Evolutionary conservation across 2,113 vertebrate genomes (phyloP), one percentile per base, ranked within the genome.

Genomic region (Eulemur rufifrons): DNA sequence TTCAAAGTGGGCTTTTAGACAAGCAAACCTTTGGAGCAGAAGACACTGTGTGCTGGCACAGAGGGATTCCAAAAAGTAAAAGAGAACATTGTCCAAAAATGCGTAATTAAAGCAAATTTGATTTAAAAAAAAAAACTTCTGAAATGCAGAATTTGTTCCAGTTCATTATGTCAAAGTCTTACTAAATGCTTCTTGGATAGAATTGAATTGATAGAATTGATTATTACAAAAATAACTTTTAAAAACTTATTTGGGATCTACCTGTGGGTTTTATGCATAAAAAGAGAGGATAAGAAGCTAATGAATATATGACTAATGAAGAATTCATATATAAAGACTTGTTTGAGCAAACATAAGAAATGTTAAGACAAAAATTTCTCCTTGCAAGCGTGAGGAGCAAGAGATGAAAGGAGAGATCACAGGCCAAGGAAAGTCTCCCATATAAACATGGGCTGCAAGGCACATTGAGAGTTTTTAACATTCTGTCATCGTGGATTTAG

Each of bases 21-120:
- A 10, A 29, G 7, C 54, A 59, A 63, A 17, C 5, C 8, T 25
- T 39, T 78, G 25, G 5, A 39, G 21, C 0, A 21, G 54, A 69
- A 21, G 52, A 54, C 17, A 15, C 18, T 37, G 0, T 39, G 2
- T 17, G 20, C 1, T 6, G 71, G 3, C 5, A 37, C 3, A 13
- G n/a, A 64, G 3, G 15, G 0, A 45, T 27, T 71, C 6, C n/a
- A 23, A 23, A 32, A 34, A 27, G 6, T 39, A 11, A 86, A 76
- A 0, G 32, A 18, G 27, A 32, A 21, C 6, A 2, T 2, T 3
- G 15, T n/a, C 2, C 8, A 37, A 59, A 34, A 77, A 52, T 23
- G 3, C 3, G 8, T 15, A 8, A 56, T 21, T 5, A 42, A 8
- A 76, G 13, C 2, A 42, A 45, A 50, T 21, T 23, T 61, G 13